phyloP scores from a whole-genome alignment of 1,140 invertebrate genomes.

The Zaprionus lachaisei region DNA sequence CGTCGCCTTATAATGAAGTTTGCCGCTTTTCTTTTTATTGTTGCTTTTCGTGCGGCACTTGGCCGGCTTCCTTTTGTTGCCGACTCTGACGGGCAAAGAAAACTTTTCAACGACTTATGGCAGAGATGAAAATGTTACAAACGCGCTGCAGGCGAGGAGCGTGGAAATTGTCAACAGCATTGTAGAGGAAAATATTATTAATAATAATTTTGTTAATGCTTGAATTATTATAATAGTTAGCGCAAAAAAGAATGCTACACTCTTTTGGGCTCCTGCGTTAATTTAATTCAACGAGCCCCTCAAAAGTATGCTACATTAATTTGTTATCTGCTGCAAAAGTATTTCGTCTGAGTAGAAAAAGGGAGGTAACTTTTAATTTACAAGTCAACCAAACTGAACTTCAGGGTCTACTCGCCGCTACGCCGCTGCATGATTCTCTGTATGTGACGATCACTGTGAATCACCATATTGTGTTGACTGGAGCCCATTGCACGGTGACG shows the following conservation, averaged over 20 bases:
- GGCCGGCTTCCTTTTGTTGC: conserved; percentile 4
- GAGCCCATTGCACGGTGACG: conserved; percentile 25
- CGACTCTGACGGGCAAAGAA: not conserved
- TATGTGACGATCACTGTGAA: conserved; percentile 19
- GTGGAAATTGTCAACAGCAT: not conserved
- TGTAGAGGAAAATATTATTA: conserved; percentile 15
- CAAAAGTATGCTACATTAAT: not conserved
- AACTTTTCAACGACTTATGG: conserved; percentile 5
- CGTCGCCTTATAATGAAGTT: conserved; percentile 47
- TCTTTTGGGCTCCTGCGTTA: not conserved
- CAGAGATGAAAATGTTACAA: not conserved
- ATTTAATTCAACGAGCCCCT: not conserved
- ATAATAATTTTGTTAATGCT: not conserved
- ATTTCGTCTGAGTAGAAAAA: no score
- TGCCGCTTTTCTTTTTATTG: conserved; percentile 13
- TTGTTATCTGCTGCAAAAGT: not conserved
- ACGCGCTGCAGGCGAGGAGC: not conserved
- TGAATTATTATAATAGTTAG: not conserved
- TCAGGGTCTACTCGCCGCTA: not conserved
- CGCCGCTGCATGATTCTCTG: conserved; percentile 19
- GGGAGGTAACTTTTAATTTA: not conserved
- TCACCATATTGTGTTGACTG: conserved; percentile 13
- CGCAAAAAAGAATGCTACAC: not conserved
- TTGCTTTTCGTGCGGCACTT: not conserved
- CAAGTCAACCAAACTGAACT: not conserved